Conservation (phyloP, 2,888 invertebrate genomes). For the Napeogenes inachia region DNA sequence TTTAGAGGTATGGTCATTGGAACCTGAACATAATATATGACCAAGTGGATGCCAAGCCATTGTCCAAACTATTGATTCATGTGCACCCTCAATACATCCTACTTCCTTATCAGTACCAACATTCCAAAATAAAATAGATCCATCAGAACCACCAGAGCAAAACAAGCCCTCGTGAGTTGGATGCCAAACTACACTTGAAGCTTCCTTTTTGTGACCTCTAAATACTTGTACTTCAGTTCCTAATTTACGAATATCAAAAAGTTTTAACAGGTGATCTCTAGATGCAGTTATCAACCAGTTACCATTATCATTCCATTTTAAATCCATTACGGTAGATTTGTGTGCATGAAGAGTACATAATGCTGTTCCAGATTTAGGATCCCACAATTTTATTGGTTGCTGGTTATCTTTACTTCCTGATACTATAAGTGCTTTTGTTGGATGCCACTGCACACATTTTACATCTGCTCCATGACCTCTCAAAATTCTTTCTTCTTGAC, state of each 20-base stretch:
- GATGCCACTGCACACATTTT: conserved; percentile 99
- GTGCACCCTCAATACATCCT: conserved; percentile 98
- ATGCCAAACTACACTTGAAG: conserved; percentile 98
- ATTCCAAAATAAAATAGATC: conserved; percentile 99
- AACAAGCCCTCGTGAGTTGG: conserved; percentile 98
- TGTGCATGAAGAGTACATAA: conserved; percentile 98
- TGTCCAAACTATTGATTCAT: conserved; percentile 99
- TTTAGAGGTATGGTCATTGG: conserved; percentile 99
- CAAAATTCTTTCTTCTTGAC: conserved; percentile 96
- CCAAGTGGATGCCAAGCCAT: conserved; percentile 99
- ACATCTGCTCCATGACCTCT: conserved; percentile 99
- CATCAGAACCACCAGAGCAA: conserved; percentile 98
- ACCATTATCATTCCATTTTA: conserved; percentile 99
- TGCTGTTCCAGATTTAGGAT: conserved; percentile 96
- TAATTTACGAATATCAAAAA: conserved; percentile 98
- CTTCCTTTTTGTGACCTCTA: conserved; percentile 99
- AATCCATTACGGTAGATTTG: conserved; percentile 99
- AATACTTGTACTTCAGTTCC: conserved; percentile 97
- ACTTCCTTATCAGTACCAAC: conserved; percentile 99
- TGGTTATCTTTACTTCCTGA: conserved; percentile 99
- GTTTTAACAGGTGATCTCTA: conserved; percentile 95
- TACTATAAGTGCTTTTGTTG: conserved; percentile 96
- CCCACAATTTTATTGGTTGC: conserved; percentile 99
- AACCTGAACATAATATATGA: conserved; percentile 98
- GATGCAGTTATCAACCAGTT: conserved; percentile 99